Evolutionary conservation across 2,113 vertebrate genomes (phyloP), one percentile per base, ranked within the genome.

Genomic region (Anser cygnoides): DNA sequence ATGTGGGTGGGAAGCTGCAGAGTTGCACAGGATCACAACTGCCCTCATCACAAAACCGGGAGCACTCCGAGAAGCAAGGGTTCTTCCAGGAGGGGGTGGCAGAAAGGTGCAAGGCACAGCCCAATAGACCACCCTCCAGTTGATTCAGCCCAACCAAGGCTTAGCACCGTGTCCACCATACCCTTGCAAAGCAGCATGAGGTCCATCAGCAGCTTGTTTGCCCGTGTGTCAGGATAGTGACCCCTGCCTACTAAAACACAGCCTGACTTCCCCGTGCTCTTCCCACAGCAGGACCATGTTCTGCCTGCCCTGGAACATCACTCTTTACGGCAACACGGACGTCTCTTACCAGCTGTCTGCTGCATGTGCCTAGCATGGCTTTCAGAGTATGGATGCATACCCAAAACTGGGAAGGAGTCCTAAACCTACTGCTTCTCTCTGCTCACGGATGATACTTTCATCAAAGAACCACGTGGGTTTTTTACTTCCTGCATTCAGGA

Each of bases 241-340:
- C 8, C 31, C 63, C 33, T 4, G 11, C n/a, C 33, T 90, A 20
- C 9, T 65, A 37, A 17, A 22, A 17, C 52, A 25, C 61, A 84
- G 49, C 26, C 92, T 96, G 70, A 93, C 73, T 70, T 82, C 59
- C 22, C 23, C 79, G 41, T 94, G 91, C 63, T 97, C 87, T 90
- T 97, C 72, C 90, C 80, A 3, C 97, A 98, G 98, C 44, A 78
- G 94, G 72, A 96, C 90, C 14, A 96, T 18, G 17, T 70, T 94
- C 44, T 98, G 98, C 81, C 89, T 98, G 63, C 93, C 97, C 54
- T 54, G 96, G 72, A 84, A 78, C 46, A 22, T 98, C 96, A 96
- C 59, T 16, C 95, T 98, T 43, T 90, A 74, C 6, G 43, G 91
- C 37, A 92, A 77, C 46, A 76, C 11, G 23, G 79, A 93, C 6